Base-by-base conservation (phyloP, 2,797 vertebrate genomes). In the Pseudomugil gertrudae region DNA sequence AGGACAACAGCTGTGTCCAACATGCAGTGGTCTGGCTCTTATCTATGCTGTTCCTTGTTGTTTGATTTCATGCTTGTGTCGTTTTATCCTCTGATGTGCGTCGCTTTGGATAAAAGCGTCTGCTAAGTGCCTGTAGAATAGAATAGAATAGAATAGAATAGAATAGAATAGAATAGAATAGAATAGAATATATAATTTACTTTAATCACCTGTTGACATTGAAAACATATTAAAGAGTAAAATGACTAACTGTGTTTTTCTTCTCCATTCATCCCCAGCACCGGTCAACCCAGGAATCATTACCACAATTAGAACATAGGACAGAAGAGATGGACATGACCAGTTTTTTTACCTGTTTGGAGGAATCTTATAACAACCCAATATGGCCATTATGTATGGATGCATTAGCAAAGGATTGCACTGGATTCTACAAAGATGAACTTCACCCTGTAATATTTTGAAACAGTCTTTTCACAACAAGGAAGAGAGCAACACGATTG, bases 341-440 rank as follows among this genome's bases (percentile, higher is more conserved):
- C 79, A 87, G 82, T n/a, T n/a, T 87, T 85, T 76, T 84, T 92
- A 92, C 93, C 94, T 95, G 70, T 78, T 79, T 74, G 84, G 70
- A 70, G 74, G 88, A 93, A 84, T 84, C 83, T 84, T 84, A 93
- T 82, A 84, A 92, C 66, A 78, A 84, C 79, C 77, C 58, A 84
- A 76, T 15, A 89, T 80, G 86, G 89, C 92, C 86, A 59, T 53
- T 75, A 75, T 82, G 67, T 89, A 72, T 80, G 90, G 91, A 94
- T 90, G 91, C 91, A 87, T 92, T 81, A 88, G 94, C 91, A 92
- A 90, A 92, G 84, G 94, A 92, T 93, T 93, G 94, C 95, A 95
- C 95, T 94, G 95, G 95, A 94, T 87, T 92, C 92, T 82, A 91
- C 85, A 89, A 91, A 78, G 80, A 89, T 68, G 91, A 92, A 95